Percentiles rank a stretch among this genome's conserved stretches.
phyloP scores from a whole-genome alignment of 2,113 vertebrate genomes.

The Ctenodactylus gundi region DNA sequence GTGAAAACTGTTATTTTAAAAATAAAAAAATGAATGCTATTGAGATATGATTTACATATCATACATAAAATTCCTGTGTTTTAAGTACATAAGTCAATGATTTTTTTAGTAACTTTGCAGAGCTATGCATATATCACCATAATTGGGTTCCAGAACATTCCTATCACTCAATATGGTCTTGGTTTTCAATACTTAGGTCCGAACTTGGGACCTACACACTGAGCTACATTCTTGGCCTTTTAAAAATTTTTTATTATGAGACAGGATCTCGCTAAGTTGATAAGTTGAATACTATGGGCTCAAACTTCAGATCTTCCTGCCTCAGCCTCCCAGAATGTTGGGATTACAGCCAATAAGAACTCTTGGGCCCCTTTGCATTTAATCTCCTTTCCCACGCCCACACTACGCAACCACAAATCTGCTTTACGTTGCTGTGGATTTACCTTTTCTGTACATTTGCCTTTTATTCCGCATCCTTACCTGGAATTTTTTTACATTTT shows the following conservation, averaged over 20 bases:
- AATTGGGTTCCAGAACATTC: neutral
- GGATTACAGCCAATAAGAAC: neutral
- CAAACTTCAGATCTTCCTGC: neutral
- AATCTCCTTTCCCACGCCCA: neutral
- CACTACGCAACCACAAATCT: neutral
- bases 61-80: neutral
- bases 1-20: neutral
- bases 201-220: neutral
- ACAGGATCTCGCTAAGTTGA: neutral
- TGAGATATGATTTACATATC: neutral
- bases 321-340: neutral
- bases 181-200: neutral
- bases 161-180: neutral
- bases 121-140: neutral
- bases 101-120: neutral
- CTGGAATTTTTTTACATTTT: neutral
- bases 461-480: neutral
- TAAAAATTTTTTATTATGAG: too few species aligned
- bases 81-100: neutral
- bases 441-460: neutral
- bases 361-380: neutral
- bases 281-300: neutral
- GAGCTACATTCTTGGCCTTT: neutral
- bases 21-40: neutral
- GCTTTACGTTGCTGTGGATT: neutral